Evolutionary conservation across 2,797 vertebrate genomes (phyloP).

Genomic region (Esox lucius): DNA sequence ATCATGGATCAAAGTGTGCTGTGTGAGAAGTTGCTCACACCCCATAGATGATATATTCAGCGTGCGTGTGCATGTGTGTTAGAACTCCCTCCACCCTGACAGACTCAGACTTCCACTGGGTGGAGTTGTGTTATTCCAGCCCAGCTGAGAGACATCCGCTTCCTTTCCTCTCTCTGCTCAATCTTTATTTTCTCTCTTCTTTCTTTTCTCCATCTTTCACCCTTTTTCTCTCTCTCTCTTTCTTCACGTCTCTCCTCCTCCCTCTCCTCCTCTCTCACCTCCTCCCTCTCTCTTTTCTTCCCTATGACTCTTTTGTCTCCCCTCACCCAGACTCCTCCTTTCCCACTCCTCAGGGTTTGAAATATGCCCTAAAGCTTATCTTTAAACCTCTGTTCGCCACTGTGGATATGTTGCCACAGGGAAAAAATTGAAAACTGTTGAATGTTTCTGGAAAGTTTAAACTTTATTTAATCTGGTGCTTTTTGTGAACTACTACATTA

Average conservation of each 20-base stretch:
- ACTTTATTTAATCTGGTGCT: conserved; percentile 68
- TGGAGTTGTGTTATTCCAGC: conserved; percentile 2
- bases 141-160: background rate
- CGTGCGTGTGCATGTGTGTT: background rate
- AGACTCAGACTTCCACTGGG: background rate
- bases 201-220: background rate
- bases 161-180: background rate
- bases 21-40: background rate
- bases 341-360: conserved; percentile 36
- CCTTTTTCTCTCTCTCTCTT: background rate
- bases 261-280: background rate
- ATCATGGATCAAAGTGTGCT: background rate
- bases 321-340: background rate
- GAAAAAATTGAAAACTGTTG: conserved; percentile 52
- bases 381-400: conserved; percentile 53
- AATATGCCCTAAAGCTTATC: conserved; percentile 65
- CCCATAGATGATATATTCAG: background rate
- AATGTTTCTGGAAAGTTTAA: conserved; percentile 59
- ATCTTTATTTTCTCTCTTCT: background rate
- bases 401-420: conserved; percentile 56
- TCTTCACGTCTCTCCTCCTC: background rate
- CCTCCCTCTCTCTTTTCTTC: conserved; percentile 6
- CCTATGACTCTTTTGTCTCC: background rate
- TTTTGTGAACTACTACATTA: conserved; percentile 62
- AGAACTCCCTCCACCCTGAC: background rate